Percentiles rank a stretch among this genome's conserved stretches.
These are phyloP conservation scores for Tiaroga cobitis DNA, from an alignment of 2,797 vertebrate genomes.

Conservation along the genomic window DNA sequence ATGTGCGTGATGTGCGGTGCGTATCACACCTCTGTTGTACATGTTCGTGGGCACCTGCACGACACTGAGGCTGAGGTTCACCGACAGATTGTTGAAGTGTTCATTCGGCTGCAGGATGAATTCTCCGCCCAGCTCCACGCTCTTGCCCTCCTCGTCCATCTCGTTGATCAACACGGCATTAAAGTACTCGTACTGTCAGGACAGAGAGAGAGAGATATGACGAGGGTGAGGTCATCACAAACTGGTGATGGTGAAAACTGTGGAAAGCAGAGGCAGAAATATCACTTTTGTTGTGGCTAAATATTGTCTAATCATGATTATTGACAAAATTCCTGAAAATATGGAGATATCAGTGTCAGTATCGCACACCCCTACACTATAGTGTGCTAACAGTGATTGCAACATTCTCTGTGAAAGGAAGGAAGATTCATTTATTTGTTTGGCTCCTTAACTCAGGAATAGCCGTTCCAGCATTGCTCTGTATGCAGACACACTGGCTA, in stretches of 20 bases:
- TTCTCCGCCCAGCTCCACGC: slow-evolving; percentile 91
- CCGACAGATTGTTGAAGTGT: slow-evolving; percentile 97
- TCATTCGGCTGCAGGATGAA: slow-evolving; percentile 96
- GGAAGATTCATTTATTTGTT: too few species aligned
- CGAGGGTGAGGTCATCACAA: background rate
- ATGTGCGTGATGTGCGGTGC: too few species aligned
- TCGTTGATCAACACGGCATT: slow-evolving; percentile 98
- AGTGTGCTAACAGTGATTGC: too few species aligned
- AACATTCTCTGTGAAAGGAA: too few species aligned
- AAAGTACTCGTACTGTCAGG: slow-evolving; percentile 94
- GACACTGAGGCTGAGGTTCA: slow-evolving; percentile 95
- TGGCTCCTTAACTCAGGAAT: too few species aligned
- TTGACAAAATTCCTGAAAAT: too few species aligned
- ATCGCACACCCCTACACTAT: too few species aligned
- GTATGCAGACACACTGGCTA: too few species aligned
- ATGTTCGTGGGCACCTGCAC: slow-evolving; percentile 99
- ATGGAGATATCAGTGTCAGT: too few species aligned
- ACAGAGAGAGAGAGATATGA: slow-evolving; percentile 38
- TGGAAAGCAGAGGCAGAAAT: too few species aligned
- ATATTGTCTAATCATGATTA: too few species aligned
- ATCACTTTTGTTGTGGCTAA: background rate
- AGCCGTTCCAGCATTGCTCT: background rate
- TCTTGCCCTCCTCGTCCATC: slow-evolving; percentile 90
- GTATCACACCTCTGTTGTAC: slow-evolving; percentile 93
- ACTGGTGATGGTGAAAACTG: too few species aligned